phyloP scores from a whole-genome alignment of 2,888 invertebrate species.

The Hydropsyche betteni region DNA sequence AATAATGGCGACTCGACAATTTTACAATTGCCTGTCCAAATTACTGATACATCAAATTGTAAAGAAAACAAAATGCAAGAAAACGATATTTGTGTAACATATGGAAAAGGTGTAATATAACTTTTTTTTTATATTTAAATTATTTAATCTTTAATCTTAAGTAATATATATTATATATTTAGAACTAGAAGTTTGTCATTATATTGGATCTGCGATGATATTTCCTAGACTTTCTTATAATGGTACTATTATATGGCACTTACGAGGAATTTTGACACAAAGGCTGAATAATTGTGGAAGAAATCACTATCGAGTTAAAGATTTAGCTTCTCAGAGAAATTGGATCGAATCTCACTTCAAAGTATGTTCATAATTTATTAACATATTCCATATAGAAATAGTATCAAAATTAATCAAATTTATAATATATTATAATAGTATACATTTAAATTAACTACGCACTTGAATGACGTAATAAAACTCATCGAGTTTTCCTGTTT shows the following conservation, averaged over 20 bases:
- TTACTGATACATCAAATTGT: not conserved
- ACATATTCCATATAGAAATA: too few relatives aligned
- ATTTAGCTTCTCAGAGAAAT: constrained; percentile 36
- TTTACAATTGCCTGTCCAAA: constrained; percentile 38
- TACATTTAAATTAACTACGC: not conserved
- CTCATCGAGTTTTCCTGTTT: not conserved
- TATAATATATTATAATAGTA: too few relatives aligned
- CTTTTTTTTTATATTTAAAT: too few relatives aligned
- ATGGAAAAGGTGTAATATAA: too few relatives aligned
- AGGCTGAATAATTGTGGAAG: constrained; percentile 36
- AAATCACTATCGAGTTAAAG: not conserved
- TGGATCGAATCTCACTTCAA: constrained; percentile 47
- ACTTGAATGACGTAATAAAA: not conserved
- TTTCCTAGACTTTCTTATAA: constrained; percentile 43
- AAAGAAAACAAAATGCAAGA: not conserved
- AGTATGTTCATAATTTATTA: not conserved
- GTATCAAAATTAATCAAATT: too few relatives aligned
- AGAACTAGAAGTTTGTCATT: constrained; percentile 41
- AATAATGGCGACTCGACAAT: constrained; percentile 18
- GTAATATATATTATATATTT: not conserved
- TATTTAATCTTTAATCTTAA: too few relatives aligned
- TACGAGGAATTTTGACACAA: constrained; percentile 39
- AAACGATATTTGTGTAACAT: too few relatives aligned
- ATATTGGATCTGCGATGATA: constrained; percentile 43
- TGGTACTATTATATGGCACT: constrained; percentile 44